Conservation (phyloP, 2,113 vertebrate genomes). For the Boleophthalmus pectinirostris region DNA sequence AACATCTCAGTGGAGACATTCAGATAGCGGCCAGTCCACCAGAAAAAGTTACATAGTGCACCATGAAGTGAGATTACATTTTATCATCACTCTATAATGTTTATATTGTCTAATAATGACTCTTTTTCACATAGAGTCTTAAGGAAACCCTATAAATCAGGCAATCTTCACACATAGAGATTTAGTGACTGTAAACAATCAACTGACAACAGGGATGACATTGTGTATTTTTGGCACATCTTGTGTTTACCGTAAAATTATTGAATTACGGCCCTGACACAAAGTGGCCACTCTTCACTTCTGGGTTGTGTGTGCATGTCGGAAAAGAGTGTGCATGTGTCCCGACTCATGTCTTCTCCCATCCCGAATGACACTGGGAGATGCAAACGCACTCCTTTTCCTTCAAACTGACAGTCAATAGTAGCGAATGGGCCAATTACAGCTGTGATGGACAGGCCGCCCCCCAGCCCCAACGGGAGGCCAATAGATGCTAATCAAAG, state of each 20-base stretch:
- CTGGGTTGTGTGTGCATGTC: slow-evolving; percentile 12
- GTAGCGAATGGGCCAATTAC: slow-evolving; percentile 22
- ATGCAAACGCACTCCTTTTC: neutral
- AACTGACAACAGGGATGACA: slow-evolving; percentile 34
- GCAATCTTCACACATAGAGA: slow-evolving; percentile 32
- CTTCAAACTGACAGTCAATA: slow-evolving; percentile 19
- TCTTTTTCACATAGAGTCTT: too few species aligned
- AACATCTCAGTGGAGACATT: too few species aligned
- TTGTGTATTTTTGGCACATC: slow-evolving; percentile 47
- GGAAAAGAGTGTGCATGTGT: slow-evolving; percentile 1
- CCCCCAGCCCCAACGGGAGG: slow-evolving; percentile 14
- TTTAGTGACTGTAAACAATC: slow-evolving; percentile 43
- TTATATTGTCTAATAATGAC: too few species aligned
- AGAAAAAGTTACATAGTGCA: too few species aligned
- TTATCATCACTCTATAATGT: too few species aligned
- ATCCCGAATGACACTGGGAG: slow-evolving; percentile 9
- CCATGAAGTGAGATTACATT: too few species aligned
- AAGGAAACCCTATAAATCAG: too few species aligned
- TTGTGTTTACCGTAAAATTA: slow-evolving; percentile 17
- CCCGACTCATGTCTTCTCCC: neutral
- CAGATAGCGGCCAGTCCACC: too few species aligned
- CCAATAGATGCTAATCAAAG: slow-evolving; percentile 29
- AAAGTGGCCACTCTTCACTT: slow-evolving; percentile 31
- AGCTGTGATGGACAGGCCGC: slow-evolving; percentile 31
- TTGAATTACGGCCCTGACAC: slow-evolving; percentile 31